Evolutionary conservation across 2,888 invertebrate genomes (phyloP), one percentile per base, ranked within the genome.

Genomic region (Ceriagrion tenellum): DNA sequence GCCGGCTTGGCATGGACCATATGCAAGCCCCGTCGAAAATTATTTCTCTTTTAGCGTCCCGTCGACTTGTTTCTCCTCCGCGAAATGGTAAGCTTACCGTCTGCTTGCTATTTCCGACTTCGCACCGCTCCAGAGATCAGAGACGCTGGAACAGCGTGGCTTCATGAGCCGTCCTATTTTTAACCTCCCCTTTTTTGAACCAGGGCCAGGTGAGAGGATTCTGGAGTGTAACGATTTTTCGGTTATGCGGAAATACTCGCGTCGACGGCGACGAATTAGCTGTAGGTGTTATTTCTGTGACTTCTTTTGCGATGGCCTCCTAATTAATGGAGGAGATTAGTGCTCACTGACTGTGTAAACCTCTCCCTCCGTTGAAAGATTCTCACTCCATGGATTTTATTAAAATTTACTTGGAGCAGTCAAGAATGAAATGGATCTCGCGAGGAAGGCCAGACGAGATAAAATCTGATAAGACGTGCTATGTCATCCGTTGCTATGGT

Each of bases 161-260:
- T 13, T 81, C 81, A 30, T 81, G 35, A 13, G 81, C 13, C 81
- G 30, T 81, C 26, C 81, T 81, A 81, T 81, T 81, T 81, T 35
- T 30, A 20, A 81, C 16, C 23, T 16, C 35, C n/a, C 16, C 12
- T 16, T 81, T 35, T 69, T 81, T 81, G 81, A 81, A 81, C 12
- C 30, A 13, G 81, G 18, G 81, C 81, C 81, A 81, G 81, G 35
- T 13, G 81, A 13, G 81, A 81, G 35, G 30, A 30, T 81, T 81
- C n/a, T 81, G 81, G 81, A 81, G 30, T 16, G 81, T 35, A 81
- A 81, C 81, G 35, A 81, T 81, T 81, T 81, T 81, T 35, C 81
- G 81, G 81, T 81, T 81, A 81, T 81, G 35, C 81, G 81, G 81
- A 81, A 81, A 81, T 81, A 12, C 81, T 13, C 81, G 81, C 81